phyloP scores from a whole-genome alignment of 2,113 vertebrate species.

The Caracal caracal region DNA sequence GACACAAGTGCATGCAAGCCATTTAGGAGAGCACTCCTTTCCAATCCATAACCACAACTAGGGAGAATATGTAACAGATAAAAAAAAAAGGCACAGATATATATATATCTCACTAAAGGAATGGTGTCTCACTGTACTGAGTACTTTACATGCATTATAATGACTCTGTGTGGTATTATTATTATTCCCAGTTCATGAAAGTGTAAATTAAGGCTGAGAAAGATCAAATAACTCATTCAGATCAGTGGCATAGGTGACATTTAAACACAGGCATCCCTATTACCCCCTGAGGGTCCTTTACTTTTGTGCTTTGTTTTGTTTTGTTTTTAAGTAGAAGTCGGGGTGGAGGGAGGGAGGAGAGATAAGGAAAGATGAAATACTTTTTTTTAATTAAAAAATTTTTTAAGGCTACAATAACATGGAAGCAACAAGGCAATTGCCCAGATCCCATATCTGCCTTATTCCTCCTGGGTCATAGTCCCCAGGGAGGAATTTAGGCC shows the following conservation, averaged over 20 bases:
- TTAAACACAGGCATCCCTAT: not conserved
- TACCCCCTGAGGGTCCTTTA: not conserved
- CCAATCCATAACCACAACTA: not conserved
- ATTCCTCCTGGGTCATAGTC: not conserved
- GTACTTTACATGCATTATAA: not conserved
- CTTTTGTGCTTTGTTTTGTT: not conserved
- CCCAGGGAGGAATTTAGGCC: not conserved
- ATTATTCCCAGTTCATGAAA: not conserved
- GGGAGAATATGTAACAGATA: not conserved
- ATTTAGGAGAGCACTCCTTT: not conserved
- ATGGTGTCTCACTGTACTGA: not conserved
- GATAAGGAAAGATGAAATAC: not conserved
- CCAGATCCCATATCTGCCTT: not conserved
- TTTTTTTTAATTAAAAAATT: not conserved
- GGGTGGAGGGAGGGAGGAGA: not conserved
- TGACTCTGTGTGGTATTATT: not conserved
- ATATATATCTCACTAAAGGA: not conserved
- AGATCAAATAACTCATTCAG: not conserved
- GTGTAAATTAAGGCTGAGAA: not conserved
- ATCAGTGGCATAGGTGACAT: not conserved
- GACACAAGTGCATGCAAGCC: not conserved
- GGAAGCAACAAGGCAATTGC: slow-evolving; percentile 14
- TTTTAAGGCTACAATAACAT: not conserved
- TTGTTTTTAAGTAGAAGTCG: not conserved
- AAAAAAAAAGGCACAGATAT: not conserved